These are phyloP conservation scores for Andrena camellia DNA, from an alignment of 2,888 invertebrate species.

Conservation along the genomic window DNA sequence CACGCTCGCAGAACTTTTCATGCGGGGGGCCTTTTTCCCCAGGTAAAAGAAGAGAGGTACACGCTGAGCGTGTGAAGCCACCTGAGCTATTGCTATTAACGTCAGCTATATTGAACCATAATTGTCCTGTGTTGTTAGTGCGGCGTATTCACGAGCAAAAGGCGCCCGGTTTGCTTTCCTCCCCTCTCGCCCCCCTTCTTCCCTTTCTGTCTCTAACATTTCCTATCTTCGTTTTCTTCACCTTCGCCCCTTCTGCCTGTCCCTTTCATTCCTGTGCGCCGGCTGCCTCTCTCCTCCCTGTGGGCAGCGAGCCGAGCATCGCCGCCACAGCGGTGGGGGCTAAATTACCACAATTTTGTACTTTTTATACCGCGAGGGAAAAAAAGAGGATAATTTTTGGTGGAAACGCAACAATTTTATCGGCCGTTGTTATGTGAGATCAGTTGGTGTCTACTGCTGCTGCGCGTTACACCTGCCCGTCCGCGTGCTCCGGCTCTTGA, in stretches of 20 bases:
- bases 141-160: slow-evolving; percentile 72
- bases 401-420: slow-evolving; percentile 85
- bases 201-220: slow-evolving; percentile 57
- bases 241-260: slow-evolving; percentile 33
- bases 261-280: slow-evolving; percentile 37
- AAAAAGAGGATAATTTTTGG: slow-evolving; percentile 84
- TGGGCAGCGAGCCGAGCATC: slow-evolving; percentile 67
- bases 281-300: slow-evolving; percentile 64
- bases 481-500: slow-evolving; percentile 63
- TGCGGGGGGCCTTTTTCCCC: not conserved
- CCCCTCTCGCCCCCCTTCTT: slow-evolving; percentile 41
- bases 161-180: slow-evolving; percentile 66
- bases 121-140: slow-evolving; percentile 78
- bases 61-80: slow-evolving; percentile 67
- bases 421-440: slow-evolving; percentile 84
- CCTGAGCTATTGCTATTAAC: slow-evolving; percentile 74
- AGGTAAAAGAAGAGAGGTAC: slow-evolving; percentile 3
- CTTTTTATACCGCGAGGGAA: slow-evolving; percentile 81
- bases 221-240: slow-evolving; percentile 49
- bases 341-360: slow-evolving; percentile 85
- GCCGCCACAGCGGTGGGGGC: slow-evolving; percentile 76
- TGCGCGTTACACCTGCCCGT: slow-evolving; percentile 83
- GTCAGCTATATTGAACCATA: slow-evolving; percentile 79
- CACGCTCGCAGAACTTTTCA: not conserved
- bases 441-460: slow-evolving; percentile 84